Conservation (phyloP, 2,888 invertebrate genomes). For the Acanthosepion esculentum region DNA sequence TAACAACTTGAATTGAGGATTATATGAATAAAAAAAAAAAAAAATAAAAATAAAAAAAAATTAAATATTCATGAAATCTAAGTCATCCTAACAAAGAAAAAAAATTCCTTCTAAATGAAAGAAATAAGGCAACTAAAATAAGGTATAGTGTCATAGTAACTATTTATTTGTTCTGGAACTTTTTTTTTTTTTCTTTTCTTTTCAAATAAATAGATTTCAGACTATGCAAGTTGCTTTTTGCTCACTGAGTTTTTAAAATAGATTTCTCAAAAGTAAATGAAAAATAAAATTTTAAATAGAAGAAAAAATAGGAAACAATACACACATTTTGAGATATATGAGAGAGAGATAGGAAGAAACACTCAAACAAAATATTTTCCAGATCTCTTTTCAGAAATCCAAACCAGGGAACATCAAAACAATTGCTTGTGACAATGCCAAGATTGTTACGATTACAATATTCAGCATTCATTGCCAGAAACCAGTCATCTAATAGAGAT, state of each 20-base stretch:
- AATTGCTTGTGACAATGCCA: background rate
- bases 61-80: background rate
- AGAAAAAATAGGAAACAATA: background rate
- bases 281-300: background rate
- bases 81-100: background rate
- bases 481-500: background rate
- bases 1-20: background rate
- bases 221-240: background rate
- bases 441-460: background rate
- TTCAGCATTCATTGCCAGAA: constrained; percentile 4
- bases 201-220: background rate
- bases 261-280: background rate
- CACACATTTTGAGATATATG: background rate
- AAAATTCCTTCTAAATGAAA: background rate
- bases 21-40: background rate
- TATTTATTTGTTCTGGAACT: background rate
- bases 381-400: too few species aligned
- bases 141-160: background rate
- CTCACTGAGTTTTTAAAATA: background rate
- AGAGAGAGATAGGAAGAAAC: background rate
- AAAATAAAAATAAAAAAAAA: background rate
- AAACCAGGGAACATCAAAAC: too few species aligned
- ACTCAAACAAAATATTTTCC: too few species aligned
- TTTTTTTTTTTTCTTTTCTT: background rate
- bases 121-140: background rate